Conservation (phyloP, 2,888 invertebrate genomes). For the Drosophila stalkeri region DNA sequence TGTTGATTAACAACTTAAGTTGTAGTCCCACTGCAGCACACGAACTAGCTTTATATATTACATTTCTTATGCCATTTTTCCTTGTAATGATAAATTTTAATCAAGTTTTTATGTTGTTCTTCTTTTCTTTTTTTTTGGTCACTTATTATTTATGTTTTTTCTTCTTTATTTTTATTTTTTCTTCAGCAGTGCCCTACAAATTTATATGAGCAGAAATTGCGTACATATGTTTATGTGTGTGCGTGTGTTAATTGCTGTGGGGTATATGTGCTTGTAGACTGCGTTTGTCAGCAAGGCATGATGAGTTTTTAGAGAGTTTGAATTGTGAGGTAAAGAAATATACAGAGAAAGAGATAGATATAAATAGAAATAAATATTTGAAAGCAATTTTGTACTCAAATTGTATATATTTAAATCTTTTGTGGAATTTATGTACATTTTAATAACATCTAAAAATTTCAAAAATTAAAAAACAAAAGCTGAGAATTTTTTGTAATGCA, state of each 20-base stretch:
- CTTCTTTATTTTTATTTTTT: not conserved
- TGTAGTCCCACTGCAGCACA: not conserved
- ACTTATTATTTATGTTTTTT: constrained; percentile 13
- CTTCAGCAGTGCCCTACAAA: constrained; percentile 35
- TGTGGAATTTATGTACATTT: too few species aligned
- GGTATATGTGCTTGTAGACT: constrained; percentile 27
- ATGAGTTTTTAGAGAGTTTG: not conserved
- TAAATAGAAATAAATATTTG: too few species aligned
- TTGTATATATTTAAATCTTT: too few species aligned
- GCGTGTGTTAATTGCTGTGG: not conserved
- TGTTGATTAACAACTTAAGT: constrained; percentile 42
- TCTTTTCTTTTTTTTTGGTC: constrained; percentile 7
- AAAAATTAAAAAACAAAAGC: too few species aligned
- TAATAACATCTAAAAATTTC: too few species aligned
- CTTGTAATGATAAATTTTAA: constrained; percentile 38
- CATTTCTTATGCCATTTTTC: constrained; percentile 9
- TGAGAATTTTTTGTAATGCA: too few species aligned
- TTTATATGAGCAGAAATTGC: constrained; percentile 50
- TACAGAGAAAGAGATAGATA: too few species aligned
- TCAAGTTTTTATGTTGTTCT: constrained; percentile 23
- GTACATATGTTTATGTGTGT: constrained; percentile 5
- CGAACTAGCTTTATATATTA: constrained; percentile 1
- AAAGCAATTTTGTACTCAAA: too few species aligned
- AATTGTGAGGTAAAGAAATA: too few species aligned
- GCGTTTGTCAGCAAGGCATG: not conserved